Evolutionary conservation across 2,888 invertebrate species (phyloP).

Genomic region (Trissoscelio sp.): DNA sequence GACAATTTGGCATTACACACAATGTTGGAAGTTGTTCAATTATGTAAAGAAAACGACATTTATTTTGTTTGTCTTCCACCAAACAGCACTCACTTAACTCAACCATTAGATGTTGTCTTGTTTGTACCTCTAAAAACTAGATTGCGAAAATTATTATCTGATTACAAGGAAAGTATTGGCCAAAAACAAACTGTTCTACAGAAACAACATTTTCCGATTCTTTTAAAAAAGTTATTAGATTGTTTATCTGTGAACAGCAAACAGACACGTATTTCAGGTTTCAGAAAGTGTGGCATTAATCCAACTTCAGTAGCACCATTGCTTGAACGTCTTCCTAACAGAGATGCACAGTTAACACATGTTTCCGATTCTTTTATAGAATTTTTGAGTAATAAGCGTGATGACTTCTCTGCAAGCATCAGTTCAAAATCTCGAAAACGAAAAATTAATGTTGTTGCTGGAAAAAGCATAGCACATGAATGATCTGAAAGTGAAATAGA

Average conservation of each 20-base stretch:
- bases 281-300: conserved; percentile 11
- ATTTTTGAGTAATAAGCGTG: conserved; percentile 5
- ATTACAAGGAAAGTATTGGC: conserved; percentile 8
- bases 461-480: conserved; percentile 8
- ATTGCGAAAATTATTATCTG: conserved; percentile 1
- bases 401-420: neutral
- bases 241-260: neutral
- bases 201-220: conserved; percentile 8
- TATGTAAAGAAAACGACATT: neutral
- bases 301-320: conserved; percentile 12
- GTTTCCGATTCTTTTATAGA: conserved; percentile 8
- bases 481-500: neutral
- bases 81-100: neutral
- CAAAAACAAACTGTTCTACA: neutral
- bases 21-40: neutral
- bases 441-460: neutral
- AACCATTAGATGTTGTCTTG: conserved; percentile 7
- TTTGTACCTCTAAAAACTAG: conserved; percentile 8
- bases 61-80: conserved; percentile 11
- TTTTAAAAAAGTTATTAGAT: neutral
- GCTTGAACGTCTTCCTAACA: neutral
- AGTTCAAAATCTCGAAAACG: neutral
- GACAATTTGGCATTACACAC: conserved; percentile 11
- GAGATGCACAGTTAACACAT: too few relatives aligned
- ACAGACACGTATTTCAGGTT: conserved; percentile 5